phyloP scores from a whole-genome alignment of 2,888 invertebrate species.

The Poecilobothrus nobilitatus region DNA sequence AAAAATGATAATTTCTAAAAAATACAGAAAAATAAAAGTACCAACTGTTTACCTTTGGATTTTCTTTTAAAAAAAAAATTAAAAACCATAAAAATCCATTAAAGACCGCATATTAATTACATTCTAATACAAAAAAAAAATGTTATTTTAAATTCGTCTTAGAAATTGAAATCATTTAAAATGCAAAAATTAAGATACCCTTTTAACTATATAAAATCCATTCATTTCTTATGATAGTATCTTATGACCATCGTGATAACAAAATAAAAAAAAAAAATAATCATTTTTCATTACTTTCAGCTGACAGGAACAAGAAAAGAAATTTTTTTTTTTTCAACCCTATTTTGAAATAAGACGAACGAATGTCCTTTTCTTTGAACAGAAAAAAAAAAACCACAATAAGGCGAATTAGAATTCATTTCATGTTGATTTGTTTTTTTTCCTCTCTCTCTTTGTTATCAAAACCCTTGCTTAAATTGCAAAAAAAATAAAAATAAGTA shows the following conservation, averaged over 20 bases:
- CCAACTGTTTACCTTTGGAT: no score
- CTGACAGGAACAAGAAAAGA: neutral
- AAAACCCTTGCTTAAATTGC: no score
- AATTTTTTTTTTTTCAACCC: neutral
- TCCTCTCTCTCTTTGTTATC: no score
- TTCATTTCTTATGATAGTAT: neutral
- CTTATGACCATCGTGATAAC: neutral
- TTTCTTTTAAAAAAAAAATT: no score
- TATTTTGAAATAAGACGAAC: neutral
- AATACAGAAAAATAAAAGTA: no score
- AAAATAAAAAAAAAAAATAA: neutral
- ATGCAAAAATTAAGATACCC: no score
- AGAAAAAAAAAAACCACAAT: neutral
- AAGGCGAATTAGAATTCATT: constrained; percentile 2
- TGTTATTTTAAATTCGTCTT: neutral
- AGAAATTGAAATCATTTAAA: neutral
- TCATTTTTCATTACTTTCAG: neutral
- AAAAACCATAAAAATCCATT: no score
- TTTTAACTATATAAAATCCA: no score
- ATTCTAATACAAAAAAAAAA: neutral
- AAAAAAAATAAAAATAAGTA: no score
- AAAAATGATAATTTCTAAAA: no score
- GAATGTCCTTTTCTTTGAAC: neutral
- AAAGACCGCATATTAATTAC: no score
- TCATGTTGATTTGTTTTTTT: neutral